Percentiles rank a stretch among this genome's conserved stretches.
These are phyloP conservation scores for Nothoprocta perdicaria DNA, from an alignment of 2,113 vertebrate species.

Conservation along the genomic window DNA sequence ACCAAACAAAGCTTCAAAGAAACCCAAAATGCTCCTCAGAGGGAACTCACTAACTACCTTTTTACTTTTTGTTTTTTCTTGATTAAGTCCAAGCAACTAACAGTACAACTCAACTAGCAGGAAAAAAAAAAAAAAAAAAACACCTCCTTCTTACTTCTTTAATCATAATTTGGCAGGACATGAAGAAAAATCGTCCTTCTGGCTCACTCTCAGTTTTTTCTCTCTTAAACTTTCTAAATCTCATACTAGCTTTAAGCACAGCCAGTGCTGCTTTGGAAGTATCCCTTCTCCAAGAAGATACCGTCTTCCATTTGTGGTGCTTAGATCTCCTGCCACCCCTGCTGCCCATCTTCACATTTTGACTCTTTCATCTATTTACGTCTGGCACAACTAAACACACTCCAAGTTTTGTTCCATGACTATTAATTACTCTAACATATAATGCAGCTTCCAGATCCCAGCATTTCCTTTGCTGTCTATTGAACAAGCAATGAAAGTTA, in stretches of 20 bases:
- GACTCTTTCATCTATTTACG: background rate
- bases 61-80: background rate
- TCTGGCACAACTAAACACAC: background rate
- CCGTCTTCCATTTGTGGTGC: background rate
- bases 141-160: background rate
- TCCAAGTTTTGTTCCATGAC: background rate
- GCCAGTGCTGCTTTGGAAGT: background rate
- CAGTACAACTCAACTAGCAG: background rate
- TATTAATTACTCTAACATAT: background rate
- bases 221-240: conserved; percentile 4
- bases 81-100: background rate
- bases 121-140: background rate
- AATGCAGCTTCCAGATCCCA: background rate
- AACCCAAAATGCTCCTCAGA: background rate
- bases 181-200: background rate
- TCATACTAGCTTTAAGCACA: background rate
- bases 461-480: background rate
- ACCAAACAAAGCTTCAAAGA: background rate
- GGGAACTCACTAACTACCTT: background rate
- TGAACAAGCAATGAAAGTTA: background rate
- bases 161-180: conserved; percentile 1
- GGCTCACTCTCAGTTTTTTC: background rate
- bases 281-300: background rate
- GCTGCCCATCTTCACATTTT: background rate
- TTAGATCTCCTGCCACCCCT: background rate